These are phyloP conservation scores for Eptatretus atami DNA, from an alignment of 2,797 vertebrate genomes.

Conservation along the genomic window DNA sequence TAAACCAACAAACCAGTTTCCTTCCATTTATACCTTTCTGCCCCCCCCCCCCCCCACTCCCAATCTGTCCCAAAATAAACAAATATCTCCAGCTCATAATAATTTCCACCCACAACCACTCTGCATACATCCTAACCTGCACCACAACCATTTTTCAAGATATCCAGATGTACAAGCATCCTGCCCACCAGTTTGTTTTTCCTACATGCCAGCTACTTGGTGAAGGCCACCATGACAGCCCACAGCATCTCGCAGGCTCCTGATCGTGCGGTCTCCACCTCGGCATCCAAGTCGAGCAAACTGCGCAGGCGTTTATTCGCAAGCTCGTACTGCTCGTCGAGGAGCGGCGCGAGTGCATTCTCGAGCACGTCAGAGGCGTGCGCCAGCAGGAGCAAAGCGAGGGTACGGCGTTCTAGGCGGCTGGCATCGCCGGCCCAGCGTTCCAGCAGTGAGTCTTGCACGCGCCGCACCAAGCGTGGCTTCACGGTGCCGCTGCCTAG, in stretches of 20 bases:
- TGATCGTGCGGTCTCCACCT: slow-evolving; percentile 20
- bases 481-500: slow-evolving; percentile 25
- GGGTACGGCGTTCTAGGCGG: slow-evolving; percentile 22
- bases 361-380: slow-evolving; percentile 31
- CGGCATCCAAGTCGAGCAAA: slow-evolving; percentile 26
- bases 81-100: too few relatives aligned
- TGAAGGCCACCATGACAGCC: slow-evolving; percentile 35
- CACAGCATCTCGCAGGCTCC: slow-evolving; percentile 26
- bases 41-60: too few relatives aligned
- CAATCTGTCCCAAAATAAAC: too few relatives aligned
- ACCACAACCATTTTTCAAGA: too few relatives aligned
- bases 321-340: slow-evolving; percentile 21
- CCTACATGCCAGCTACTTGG: slow-evolving; percentile 13
- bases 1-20: too few relatives aligned
- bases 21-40: too few relatives aligned
- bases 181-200: too few relatives aligned
- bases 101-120: too few relatives aligned
- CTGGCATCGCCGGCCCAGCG: slow-evolving; percentile 26
- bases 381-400: slow-evolving; percentile 28
- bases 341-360: slow-evolving; percentile 19
- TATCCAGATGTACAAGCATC: too few relatives aligned
- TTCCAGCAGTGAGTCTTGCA: slow-evolving; percentile 27
- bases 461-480: slow-evolving; percentile 22
- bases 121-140: too few relatives aligned
- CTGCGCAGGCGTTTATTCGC: slow-evolving; percentile 22